Percentiles rank a stretch among this genome's conserved stretches.
These are phyloP conservation scores for Apogon talboti DNA, from an alignment of 2,797 vertebrate species.

Conservation along the genomic window DNA sequence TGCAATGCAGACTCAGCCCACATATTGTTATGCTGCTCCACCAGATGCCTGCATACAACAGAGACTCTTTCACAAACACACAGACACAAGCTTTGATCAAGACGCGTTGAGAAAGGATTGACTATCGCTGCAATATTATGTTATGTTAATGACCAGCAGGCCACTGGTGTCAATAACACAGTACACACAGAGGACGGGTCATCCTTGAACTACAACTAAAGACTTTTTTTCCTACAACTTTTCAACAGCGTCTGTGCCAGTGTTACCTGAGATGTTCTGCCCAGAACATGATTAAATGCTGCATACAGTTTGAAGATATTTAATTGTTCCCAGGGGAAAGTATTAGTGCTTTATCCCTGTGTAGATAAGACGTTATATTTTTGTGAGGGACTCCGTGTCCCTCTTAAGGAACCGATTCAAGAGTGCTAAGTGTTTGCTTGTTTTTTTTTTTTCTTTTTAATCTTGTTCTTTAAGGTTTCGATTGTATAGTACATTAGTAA, in stretches of 20 bases:
- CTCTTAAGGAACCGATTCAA: constrained; percentile 73
- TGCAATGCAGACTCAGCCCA: constrained; percentile 21
- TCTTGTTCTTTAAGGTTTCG: constrained; percentile 27
- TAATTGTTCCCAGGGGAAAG: constrained; percentile 26
- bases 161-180: constrained; percentile 37
- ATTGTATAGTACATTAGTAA: constrained; percentile 16
- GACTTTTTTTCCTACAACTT: constrained; percentile 35
- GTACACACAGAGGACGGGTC: constrained; percentile 14
- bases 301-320: constrained; percentile 50
- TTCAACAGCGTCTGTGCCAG: constrained; percentile 46
- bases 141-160: constrained; percentile 51
- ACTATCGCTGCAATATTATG: constrained; percentile 14
- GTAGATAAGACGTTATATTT: constrained; percentile 54
- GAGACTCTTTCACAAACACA: constrained; percentile 18
- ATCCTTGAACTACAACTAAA: constrained; percentile 17
- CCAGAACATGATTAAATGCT: constrained; percentile 57
- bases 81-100: constrained; percentile 11
- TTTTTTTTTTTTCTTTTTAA: constrained; percentile 10
- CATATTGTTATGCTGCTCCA: constrained; percentile 16
- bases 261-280: constrained; percentile 40
- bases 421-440: constrained; percentile 68
- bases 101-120: constrained; percentile 7
- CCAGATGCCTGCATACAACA: constrained; percentile 11
- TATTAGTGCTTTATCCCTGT: constrained; percentile 35
- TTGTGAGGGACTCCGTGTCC: constrained; percentile 47